These are phyloP conservation scores for Hyperopisus bebe DNA, from an alignment of 2,113 vertebrate genomes.

Conservation along the genomic window DNA sequence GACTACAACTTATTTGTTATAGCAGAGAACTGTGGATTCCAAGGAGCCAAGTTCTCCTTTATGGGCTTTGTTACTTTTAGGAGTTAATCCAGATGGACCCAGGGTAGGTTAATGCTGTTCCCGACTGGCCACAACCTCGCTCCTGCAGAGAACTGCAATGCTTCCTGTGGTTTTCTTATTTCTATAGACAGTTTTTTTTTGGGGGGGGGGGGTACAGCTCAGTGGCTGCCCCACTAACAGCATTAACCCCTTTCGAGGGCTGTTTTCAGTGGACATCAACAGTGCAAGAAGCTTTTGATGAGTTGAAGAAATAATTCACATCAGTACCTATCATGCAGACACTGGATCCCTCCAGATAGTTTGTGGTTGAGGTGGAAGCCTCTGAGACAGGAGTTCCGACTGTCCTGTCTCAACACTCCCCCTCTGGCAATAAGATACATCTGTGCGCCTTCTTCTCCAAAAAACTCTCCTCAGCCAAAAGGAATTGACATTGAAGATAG, in stretches of 20 bases:
- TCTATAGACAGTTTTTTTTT: neutral
- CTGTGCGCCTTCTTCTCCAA: neutral
- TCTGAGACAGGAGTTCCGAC: too few species aligned
- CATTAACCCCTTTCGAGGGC: too few species aligned
- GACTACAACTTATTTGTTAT: neutral
- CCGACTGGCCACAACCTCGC: neutral
- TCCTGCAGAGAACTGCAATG: neutral
- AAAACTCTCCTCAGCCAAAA: neutral
- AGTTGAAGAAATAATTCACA: neutral
- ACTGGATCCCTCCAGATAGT: neutral
- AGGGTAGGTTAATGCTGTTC: neutral
- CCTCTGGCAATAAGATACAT: neutral
- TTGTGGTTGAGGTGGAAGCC: neutral
- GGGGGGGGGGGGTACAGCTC: neutral
- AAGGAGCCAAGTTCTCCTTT: neutral
- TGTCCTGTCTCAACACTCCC: neutral
- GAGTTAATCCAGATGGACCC: neutral
- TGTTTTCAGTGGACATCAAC: too few species aligned
- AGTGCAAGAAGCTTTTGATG: too few species aligned
- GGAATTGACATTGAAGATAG: neutral
- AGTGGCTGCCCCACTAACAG: neutral
- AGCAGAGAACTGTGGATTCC: neutral
- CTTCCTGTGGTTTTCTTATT: neutral
- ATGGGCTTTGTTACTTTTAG: neutral
- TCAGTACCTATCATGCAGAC: neutral